Evolutionary conservation across 2,888 invertebrate genomes (phyloP).

Genomic region (Microctonus aethiopoides): DNA sequence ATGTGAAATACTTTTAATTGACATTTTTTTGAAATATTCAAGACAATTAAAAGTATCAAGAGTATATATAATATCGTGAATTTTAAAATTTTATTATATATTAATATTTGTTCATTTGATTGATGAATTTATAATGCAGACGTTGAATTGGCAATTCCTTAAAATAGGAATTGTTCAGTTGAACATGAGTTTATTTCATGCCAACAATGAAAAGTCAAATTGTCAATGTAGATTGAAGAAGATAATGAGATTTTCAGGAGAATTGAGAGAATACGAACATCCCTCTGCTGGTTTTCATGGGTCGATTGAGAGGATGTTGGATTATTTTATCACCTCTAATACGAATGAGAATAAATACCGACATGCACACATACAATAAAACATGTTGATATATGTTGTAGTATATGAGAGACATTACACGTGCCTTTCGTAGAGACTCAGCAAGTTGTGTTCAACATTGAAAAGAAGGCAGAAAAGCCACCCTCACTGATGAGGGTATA

Average conservation of each 20-base stretch:
- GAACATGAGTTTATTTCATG: not conserved
- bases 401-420: not conserved
- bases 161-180: not conserved
- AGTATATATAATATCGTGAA: too few relatives aligned
- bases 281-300: conserved; percentile 1
- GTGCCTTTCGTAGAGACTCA: not conserved
- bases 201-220: not conserved
- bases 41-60: too few relatives aligned
- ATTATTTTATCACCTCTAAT: conserved; percentile 15
- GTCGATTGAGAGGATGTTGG: conserved; percentile 32
- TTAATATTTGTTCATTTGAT: not conserved
- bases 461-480: not conserved
- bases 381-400: conserved; percentile 26
- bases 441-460: conserved; percentile 5
- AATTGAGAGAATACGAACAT: not conserved
- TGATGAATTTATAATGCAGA: not conserved
- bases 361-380: conserved; percentile 31
- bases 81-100: too few relatives aligned
- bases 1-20: not conserved
- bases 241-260: not conserved
- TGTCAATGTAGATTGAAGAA: not conserved
- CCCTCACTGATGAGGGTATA: not conserved
- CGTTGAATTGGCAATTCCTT: not conserved
- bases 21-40: not conserved
- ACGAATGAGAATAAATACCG: not conserved